Evolutionary conservation across 2,113 vertebrate species (phyloP).

Genomic region (Laterallus jamaicensis): DNA sequence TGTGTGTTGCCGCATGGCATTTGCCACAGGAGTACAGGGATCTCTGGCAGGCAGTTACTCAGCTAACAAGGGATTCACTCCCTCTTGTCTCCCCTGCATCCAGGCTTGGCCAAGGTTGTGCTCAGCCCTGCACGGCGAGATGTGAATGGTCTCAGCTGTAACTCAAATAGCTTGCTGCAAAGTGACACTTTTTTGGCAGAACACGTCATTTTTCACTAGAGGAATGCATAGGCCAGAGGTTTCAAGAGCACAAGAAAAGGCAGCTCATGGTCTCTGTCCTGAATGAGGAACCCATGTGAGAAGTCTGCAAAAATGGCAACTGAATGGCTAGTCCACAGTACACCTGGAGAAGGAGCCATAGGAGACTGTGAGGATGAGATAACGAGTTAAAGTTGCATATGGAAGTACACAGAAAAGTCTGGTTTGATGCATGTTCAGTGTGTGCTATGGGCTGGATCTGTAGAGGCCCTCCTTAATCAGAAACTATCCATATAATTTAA

Average conservation of each 20-base stretch:
- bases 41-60: background rate
- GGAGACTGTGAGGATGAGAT: background rate
- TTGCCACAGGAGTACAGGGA: background rate
- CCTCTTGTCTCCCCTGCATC: background rate
- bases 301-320: background rate
- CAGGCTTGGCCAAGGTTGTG: background rate
- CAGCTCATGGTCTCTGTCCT: background rate
- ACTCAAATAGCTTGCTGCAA: background rate
- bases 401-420: background rate
- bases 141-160: background rate
- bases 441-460: background rate
- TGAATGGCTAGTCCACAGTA: background rate
- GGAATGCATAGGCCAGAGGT: background rate
- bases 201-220: background rate
- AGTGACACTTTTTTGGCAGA: background rate
- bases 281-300: background rate
- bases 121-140: background rate
- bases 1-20: accelerated
- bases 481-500: background rate
- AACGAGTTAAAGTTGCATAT: background rate
- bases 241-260: background rate
- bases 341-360: background rate
- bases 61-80: background rate
- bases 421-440: background rate
- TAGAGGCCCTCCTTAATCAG: background rate